Base-by-base conservation (phyloP, 2,888 invertebrate species). In the Tuta absoluta region DNA sequence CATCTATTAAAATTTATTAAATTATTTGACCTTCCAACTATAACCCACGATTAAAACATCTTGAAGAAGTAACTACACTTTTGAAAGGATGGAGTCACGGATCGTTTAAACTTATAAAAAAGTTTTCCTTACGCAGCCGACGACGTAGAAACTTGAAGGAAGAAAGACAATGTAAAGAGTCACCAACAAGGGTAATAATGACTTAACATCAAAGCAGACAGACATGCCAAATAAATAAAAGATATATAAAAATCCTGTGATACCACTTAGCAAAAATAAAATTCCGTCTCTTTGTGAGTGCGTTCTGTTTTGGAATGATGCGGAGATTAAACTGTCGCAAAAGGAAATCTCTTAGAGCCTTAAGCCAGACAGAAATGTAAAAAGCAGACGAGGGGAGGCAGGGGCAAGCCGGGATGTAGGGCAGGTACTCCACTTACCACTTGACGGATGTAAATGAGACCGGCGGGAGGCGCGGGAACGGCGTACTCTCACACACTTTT, bases 401-500 rank as follows among this genome's bases (percentile, higher is more conserved):
- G 51, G 24, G 51, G 51, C 23, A 56, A n/a, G 49, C 19, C 7
- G 24, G 56, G 56, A 56, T 28, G 78, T 78, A 74, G 60, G 62
- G 79, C 79, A 75, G 76, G 77, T 81, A 87, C 87, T 33, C 86
- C 67, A 85, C 84, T 83, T 78, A 82, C 85, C 75, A 78, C 83
- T 86, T 84, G 85, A 82, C 82, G 80, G 85, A 85, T 85, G 86
- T 80, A 85, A 87, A 87, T 85, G 84, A 85, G 85, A 80, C 77
- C 78, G 76, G 78, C 78, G 76, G 78, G 77, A 78, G 76, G 77
- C 78, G 61, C 72, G 73, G 72, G 69, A 77, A 78, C 75, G 77
- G 75, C 73, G 81, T 76, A 79, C 80, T 74, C 75, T 33, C 33
- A 33, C 75, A 83, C 77, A 76, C 82, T 83, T 80, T 82, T 78